These are phyloP conservation scores for Lycorma delicatula DNA, from an alignment of 1,140 invertebrate species.

Conservation along the genomic window DNA sequence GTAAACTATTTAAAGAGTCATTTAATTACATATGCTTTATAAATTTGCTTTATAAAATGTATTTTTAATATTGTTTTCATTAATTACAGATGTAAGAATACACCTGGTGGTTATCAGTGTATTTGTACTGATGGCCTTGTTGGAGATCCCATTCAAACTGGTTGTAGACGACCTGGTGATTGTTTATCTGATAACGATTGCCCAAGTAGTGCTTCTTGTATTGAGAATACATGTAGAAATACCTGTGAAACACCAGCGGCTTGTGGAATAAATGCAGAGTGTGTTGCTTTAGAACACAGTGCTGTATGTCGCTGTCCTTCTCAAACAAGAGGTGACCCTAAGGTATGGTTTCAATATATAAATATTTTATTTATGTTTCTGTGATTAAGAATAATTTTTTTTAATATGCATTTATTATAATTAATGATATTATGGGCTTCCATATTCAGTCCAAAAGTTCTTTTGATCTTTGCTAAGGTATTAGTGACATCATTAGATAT, in stretches of 20 bases:
- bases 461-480: no score
- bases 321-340: constrained; percentile 66
- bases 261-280: constrained; percentile 70
- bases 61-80: neutral
- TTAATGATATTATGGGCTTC: no score
- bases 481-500: no score
- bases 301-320: constrained; percentile 64
- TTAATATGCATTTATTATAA: no score
- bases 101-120: constrained; percentile 64
- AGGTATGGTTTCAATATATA: no score
- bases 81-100: constrained; percentile 57
- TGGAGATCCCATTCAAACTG: constrained; percentile 57
- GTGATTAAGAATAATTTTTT: no score
- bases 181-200: constrained; percentile 74
- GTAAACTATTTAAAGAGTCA: no score
- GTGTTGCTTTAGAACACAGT: constrained; percentile 54
- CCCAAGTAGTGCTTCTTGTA: constrained; percentile 63
- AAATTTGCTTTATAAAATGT: no score
- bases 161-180: constrained; percentile 67
- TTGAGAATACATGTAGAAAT: constrained; percentile 67
- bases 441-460: no score
- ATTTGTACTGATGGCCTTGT: constrained; percentile 68
- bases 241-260: constrained; percentile 54
- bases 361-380: no score
- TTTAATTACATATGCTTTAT: no score